Evolutionary conservation across 2,888 invertebrate genomes (phyloP).

Genomic region (Malthinus seriepunctatus): DNA sequence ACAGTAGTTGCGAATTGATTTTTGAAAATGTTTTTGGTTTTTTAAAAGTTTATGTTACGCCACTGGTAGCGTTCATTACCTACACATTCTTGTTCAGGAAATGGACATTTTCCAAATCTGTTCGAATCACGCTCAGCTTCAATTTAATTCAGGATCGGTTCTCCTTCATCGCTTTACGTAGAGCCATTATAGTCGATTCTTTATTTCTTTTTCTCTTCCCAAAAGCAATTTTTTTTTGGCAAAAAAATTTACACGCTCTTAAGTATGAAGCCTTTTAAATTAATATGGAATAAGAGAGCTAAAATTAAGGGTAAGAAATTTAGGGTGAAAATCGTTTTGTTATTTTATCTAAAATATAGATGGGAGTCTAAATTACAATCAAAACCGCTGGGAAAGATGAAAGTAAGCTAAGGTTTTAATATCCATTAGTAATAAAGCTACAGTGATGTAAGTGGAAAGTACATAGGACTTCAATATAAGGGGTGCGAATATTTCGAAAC

Average conservation of each 20-base stretch:
- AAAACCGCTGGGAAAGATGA: conserved; percentile 2
- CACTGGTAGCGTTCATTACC: conserved; percentile 34
- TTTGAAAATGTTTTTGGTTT: too few species aligned
- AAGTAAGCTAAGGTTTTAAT: conserved; percentile 24
- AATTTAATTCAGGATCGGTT: conserved; percentile 49
- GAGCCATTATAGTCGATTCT: conserved; percentile 2
- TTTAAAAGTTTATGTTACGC: conserved; percentile 8
- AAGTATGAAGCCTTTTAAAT: too few species aligned
- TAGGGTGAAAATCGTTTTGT: neutral
- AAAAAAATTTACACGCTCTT: neutral
- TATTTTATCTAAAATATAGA: neutral
- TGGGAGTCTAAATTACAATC: neutral
- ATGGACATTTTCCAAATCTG: conserved; percentile 49
- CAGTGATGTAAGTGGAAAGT: conserved; percentile 29
- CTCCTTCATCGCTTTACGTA: conserved; percentile 32
- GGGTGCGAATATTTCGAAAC: conserved; percentile 29
- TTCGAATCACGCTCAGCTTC: conserved; percentile 42
- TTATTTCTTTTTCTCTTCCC: neutral
- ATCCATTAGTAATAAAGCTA: conserved; percentile 29
- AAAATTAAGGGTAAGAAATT: neutral
- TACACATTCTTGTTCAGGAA: conserved; percentile 39
- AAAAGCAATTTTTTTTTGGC: neutral
- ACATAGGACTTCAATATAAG: conserved; percentile 18
- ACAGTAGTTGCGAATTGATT: too few species aligned
- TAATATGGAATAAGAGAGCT: too few species aligned